phyloP scores from a whole-genome alignment of 2,888 invertebrate genomes.

The Pollenia labialis region DNA sequence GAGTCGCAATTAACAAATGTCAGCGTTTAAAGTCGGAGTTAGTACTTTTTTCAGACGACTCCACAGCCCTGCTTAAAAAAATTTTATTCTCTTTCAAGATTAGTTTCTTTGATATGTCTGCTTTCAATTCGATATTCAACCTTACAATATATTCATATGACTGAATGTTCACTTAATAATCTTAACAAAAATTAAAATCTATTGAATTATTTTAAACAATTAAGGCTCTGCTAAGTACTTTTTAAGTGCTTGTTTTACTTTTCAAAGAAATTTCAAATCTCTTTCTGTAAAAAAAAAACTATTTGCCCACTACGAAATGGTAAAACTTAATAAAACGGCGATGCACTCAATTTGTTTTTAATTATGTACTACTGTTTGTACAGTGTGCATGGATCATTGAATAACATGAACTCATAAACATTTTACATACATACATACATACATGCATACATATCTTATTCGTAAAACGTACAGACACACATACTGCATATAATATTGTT shows the following conservation, averaged over 20 bases:
- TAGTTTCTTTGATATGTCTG: slow-evolving; percentile 8
- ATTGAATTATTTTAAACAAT: slow-evolving; percentile 57
- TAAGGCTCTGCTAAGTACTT: slow-evolving; percentile 35
- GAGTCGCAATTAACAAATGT: no score
- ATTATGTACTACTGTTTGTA: slow-evolving; percentile 9
- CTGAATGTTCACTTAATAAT: slow-evolving; percentile 10
- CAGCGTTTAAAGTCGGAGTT: no score
- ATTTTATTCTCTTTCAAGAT: no score
- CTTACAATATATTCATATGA: neutral
- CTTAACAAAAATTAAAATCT: slow-evolving; percentile 33
- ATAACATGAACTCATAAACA: neutral
- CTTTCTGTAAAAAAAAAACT: slow-evolving; percentile 3
- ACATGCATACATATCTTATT: neutral
- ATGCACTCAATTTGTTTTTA: slow-evolving; percentile 54
- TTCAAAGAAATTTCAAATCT: neutral
- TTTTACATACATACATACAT: neutral
- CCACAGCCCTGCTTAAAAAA: no score
- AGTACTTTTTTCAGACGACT: no score
- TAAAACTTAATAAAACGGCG: slow-evolving; percentile 31
- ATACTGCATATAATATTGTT: neutral
- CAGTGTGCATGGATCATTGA: slow-evolving; percentile 10
- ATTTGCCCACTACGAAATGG: neutral
- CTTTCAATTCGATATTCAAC: neutral
- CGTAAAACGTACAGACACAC: neutral
- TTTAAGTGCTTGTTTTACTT: slow-evolving; percentile 16